Evolutionary conservation across 2,113 vertebrate genomes (phyloP), one percentile per base, ranked within the genome.

Genomic region (Bubo blakistoni): DNA sequence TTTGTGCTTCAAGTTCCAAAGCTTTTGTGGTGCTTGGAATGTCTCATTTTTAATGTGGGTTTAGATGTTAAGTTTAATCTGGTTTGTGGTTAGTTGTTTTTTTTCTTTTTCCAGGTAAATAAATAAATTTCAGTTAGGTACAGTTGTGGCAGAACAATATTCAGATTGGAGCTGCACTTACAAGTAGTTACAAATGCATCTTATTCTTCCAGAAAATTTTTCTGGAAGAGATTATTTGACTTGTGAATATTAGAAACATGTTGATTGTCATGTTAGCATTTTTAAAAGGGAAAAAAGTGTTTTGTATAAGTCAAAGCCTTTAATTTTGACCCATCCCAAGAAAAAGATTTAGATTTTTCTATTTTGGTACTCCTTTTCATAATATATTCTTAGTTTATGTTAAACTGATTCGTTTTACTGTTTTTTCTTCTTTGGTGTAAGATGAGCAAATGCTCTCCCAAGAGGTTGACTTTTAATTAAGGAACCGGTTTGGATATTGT

Each of bases 381-480:
- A 88, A 92, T 86, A 54, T 70, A 81, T 92, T 94, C 83, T 67
- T 74, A 70, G 49, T 94, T 93, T 90, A 74, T 94, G 65, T 91
- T 94, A 63, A 90, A 79, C 62, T 82, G 34, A 62, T 86, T 86
- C 14, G 34, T 76, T 90, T 81, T 88, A 57, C 34, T 80, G 58
- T 26, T 80, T 74, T 73, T 91, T 65, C 72, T 76, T 74, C 84
- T 76, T 81, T 79, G 65, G 73, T 88, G 54, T 78, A 62, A 94
- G 72, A 63, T 90, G 54, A 92, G 65, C 83, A 70, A 96, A 70
- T 74, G 55, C 19, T 78, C 59, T 94, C 76, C 55, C 76, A 83
- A 70, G 82, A 93, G 92, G 54, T 1, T 73, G 67, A 54, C 71
- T 97, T 94, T 86, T 96, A 96, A 94, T 96, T 95, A 94, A 96